Conservation (phyloP, 2,888 invertebrate genomes). For the Polyploca ridens region DNA sequence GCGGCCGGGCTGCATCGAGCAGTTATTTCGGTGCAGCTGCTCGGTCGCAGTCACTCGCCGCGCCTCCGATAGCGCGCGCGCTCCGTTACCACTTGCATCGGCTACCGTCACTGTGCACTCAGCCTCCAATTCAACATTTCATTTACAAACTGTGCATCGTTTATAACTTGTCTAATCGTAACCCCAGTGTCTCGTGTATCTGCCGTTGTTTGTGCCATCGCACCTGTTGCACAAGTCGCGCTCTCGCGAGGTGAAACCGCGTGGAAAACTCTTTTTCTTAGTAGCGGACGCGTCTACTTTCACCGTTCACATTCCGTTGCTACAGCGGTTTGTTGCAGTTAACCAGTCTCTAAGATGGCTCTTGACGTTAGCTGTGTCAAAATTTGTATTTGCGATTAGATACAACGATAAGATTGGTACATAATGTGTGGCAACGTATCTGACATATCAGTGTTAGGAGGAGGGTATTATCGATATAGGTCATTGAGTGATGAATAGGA, state of each 20-base stretch:
- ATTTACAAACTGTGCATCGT: conserved; percentile 13
- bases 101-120: conserved; percentile 50
- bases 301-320: conserved; percentile 76
- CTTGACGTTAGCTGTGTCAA: conserved; percentile 55
- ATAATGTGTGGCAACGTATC: conserved; percentile 38
- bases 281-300: conserved; percentile 80
- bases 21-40: conserved; percentile 82
- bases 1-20: conserved; percentile 80
- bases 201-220: conserved; percentile 32
- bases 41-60: conserved; percentile 70
- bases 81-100: conserved; percentile 49
- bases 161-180: neutral
- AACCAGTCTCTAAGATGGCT: conserved; percentile 59
- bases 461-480: conserved; percentile 41
- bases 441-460: conserved; percentile 28
- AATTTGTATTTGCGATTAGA: conserved; percentile 48
- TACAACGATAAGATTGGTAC: conserved; percentile 44
- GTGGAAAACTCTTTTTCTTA: conserved; percentile 80
- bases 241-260: conserved; percentile 78
- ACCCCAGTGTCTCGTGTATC: conserved; percentile 21
- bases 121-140: conserved; percentile 22
- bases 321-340: conserved; percentile 54
- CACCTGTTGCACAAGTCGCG: conserved; percentile 69
- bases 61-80: conserved; percentile 75
- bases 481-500: conserved; percentile 31